Evolutionary conservation across 2,888 invertebrate genomes (phyloP).

Genomic region (Chydorus sphaericus): DNA sequence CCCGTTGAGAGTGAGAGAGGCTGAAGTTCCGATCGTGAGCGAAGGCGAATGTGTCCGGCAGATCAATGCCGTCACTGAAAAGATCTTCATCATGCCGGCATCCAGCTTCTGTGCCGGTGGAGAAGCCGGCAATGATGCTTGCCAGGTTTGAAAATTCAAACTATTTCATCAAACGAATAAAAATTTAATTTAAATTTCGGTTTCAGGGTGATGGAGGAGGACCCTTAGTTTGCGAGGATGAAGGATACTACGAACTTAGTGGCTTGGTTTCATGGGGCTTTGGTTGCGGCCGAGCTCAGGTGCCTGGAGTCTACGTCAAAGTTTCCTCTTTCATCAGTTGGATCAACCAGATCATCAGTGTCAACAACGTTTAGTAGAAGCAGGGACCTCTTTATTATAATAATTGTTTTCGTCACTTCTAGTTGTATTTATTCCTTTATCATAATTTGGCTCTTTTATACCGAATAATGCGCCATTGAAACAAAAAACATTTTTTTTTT

Average conservation of each 20-base stretch:
- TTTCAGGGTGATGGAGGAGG: conserved; percentile 83
- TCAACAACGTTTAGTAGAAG: conserved; percentile 46
- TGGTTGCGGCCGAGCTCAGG: conserved; percentile 80
- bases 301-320: conserved; percentile 93
- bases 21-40: conserved; percentile 80
- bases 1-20: conserved; percentile 73
- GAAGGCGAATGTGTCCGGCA: conserved; percentile 83
- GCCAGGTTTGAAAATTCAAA: conserved; percentile 46
- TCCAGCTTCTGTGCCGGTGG: conserved; percentile 90
- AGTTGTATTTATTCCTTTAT: background rate
- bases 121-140: conserved; percentile 81
- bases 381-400: background rate
- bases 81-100: conserved; percentile 81
- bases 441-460: too few species aligned
- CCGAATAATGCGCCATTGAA: too few species aligned
- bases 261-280: conserved; percentile 93
- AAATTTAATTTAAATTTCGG: conserved; percentile 8
- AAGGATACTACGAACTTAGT: conserved; percentile 80
- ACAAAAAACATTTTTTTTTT: too few species aligned
- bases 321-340: conserved; percentile 90
- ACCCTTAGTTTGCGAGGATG: conserved; percentile 80
- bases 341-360: conserved; percentile 94
- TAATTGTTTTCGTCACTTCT: background rate
- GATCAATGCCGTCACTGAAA: conserved; percentile 86
- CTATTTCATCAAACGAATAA: background rate